These are phyloP conservation scores for Sebastes matsubarae DNA, from an alignment of 2,797 vertebrate genomes.

Conservation along the genomic window DNA sequence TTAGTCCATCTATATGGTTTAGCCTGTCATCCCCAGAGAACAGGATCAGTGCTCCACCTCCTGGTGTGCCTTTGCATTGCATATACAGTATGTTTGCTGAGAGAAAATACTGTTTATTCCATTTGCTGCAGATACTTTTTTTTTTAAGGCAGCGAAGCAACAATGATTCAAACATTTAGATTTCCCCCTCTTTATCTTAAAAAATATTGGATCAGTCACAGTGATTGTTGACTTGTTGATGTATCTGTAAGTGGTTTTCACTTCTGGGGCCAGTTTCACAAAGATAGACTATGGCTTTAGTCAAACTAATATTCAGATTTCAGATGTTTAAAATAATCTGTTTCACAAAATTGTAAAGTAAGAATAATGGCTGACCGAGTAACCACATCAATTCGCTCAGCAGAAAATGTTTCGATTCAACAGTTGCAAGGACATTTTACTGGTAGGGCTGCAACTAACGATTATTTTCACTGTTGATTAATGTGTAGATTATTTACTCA, in stretches of 20 bases:
- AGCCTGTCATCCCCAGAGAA: conserved; percentile 36
- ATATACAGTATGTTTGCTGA: conserved; percentile 45
- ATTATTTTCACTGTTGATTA: too few species aligned
- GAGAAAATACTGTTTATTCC: conserved; percentile 27
- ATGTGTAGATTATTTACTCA: too few species aligned
- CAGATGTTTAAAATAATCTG: background rate
- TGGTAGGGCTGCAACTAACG: too few species aligned
- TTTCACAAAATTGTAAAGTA: background rate
- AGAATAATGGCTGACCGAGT: background rate
- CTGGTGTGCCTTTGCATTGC: conserved; percentile 80
- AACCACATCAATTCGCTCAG: background rate
- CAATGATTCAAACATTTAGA: background rate
- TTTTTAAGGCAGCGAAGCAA: background rate
- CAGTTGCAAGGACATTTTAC: background rate
- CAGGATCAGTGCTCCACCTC: conserved; percentile 75
- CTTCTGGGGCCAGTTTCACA: conserved; percentile 20
- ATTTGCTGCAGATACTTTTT: conserved; percentile 19
- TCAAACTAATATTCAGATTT: background rate
- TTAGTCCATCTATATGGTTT: conserved; percentile 2
- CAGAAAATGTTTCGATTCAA: background rate
- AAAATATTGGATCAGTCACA: background rate
- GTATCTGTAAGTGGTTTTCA: conserved; percentile 23
- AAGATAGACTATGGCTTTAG: background rate
- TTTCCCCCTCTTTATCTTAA: background rate
- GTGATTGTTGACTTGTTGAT: background rate